Evolutionary conservation across 2,888 invertebrate genomes (phyloP), one percentile per base, ranked within the genome.

Genomic region (Bugula neritina): DNA sequence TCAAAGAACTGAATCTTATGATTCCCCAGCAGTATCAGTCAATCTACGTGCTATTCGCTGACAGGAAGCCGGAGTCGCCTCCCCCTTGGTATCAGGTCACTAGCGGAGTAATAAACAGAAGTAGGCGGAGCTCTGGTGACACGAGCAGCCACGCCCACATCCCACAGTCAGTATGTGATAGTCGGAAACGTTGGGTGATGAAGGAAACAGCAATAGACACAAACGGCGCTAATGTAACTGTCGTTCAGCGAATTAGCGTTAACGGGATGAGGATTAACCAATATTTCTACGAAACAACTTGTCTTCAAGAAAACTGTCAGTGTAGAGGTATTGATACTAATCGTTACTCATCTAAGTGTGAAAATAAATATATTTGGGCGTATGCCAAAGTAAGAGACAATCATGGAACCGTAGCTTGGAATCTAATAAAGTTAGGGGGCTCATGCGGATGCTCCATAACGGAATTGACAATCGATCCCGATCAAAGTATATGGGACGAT

Each of bases 281-380:
- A 55, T 74, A 74, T 34, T 74, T 74, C 35, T 74, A 69, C 54
- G 74, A 74, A 43, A 74, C 74, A 17, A 72, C 71, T 57, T 74
- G 74, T 57, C 54, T 72, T 29, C 27, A 35, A 52, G 72, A 73
- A 69, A 13, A 43, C 31, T 69, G 34, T 54, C 72, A 74, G 71
- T 74, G 74, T 43, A 72, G 72, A 21, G 74, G 73, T 23, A 72
- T 74, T 69, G 74, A 74, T 63, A 74, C 74, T 34, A 55, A 70
- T 74, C 69, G 57, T 29, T 74, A 74, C 72, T 73, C 29, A 31
- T 74, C 74, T 10, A 55, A 72, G 27, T 74, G 74, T 71, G 71
- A 71, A 29, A 74, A 74, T 43, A 74, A 74, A 58, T 74, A 73
- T 58, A 74, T 74, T 25, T 74, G 74, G 74, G 73, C 74, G n/a